Base-by-base conservation (phyloP, 2,797 vertebrate species). In the Leptatherina wallacei region DNA sequence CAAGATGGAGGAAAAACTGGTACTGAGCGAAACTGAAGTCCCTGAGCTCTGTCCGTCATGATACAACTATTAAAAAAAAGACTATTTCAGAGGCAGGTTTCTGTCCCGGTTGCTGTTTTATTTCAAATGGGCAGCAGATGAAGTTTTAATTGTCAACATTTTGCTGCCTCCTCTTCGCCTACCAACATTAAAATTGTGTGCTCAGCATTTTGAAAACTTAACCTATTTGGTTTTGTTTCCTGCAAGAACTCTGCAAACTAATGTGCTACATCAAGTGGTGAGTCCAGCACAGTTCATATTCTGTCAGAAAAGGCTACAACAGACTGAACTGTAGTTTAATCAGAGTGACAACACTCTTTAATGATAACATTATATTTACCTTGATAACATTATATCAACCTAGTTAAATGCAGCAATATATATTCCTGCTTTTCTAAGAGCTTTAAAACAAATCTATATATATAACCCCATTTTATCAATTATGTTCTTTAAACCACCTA, bases 401-500 rank as follows among this genome's bases (percentile, higher is more conserved):
- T 49, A 2, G 44, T 8, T n/a, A 49, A 49, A 44, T 44, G 18
- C 42, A 44, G 42, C 20, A 42, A 42, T 10, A 20, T 35, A 35
- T 14, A 42, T 38, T 38, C 8, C 36, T 38, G 36, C 36, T 38
- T 36, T 36, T 2, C 35, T 36, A 27, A 27, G 24, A 27, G 36
- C 10, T 38, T 42, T 16, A 10, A 67, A 65, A 2, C 0, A 27
- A 42, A 57, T 44, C 61, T 24, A 10, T 4, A 5, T 51, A 12
- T 51, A 62, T 58, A 27, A 24, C 66, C 10, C 52, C 38, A 30
- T 68, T 65, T 69, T 2, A 58, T 76, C 13, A 35, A 2, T 36
- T 52, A 20, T 4, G 5, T 51, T 69, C 18, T 51, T 32, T 67
- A 57, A 68, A 22, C 7, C 47, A 22, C n/a, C 20, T 51, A n/a